These are phyloP conservation scores for Nothoprocta pentlandii DNA, from an alignment of 2,113 vertebrate genomes.

Conservation along the genomic window DNA sequence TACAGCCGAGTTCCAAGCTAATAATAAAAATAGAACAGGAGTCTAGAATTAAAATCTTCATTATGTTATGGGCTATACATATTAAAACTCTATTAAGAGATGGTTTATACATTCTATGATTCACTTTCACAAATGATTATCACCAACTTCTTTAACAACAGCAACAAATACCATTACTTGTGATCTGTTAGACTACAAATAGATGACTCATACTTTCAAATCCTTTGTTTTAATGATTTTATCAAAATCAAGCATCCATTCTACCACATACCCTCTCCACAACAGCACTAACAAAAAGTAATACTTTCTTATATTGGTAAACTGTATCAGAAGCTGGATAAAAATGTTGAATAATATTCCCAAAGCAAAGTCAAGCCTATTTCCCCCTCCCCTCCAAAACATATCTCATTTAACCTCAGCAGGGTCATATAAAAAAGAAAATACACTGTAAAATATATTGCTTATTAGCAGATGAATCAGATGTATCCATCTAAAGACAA, in stretches of 20 bases:
- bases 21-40: background rate
- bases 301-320: background rate
- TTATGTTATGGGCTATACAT: background rate
- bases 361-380: background rate
- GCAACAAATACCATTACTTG: background rate
- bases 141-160: background rate
- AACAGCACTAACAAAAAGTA: background rate
- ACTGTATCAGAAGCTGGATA: background rate
- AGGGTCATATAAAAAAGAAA: background rate
- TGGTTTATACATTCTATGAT: background rate
- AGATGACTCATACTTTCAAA: background rate
- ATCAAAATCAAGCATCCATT: background rate
- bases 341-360: background rate
- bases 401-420: background rate
- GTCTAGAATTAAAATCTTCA: slow-evolving; percentile 21
- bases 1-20: slow-evolving; percentile 93
- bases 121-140: background rate
- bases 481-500: background rate
- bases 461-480: background rate
- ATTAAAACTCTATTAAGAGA: background rate
- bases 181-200: background rate
- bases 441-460: background rate
- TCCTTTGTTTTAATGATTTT: background rate
- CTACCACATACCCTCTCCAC: background rate
- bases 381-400: background rate